Evolutionary conservation across 2,888 invertebrate genomes (phyloP).

Genomic region (Adelphocoris suturalis): DNA sequence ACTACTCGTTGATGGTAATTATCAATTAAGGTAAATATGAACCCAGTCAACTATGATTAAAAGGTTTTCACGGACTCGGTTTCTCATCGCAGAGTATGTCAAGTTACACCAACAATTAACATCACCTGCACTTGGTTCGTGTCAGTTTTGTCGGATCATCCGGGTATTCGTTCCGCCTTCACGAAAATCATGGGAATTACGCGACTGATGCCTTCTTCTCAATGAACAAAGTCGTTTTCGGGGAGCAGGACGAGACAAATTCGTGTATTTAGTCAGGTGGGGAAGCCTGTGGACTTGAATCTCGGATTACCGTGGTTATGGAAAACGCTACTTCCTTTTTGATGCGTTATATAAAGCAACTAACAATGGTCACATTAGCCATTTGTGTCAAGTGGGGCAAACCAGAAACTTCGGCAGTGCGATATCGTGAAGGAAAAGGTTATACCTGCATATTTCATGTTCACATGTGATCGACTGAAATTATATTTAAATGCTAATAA

Average conservation of each 20-base stretch:
- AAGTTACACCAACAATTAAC: no score
- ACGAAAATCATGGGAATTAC: neutral
- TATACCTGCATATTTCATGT: neutral
- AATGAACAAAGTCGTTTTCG: neutral
- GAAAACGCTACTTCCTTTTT: neutral
- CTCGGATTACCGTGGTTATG: constrained; percentile 22
- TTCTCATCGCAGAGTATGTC: no score
- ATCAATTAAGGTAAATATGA: no score
- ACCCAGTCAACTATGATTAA: no score
- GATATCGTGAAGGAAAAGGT: neutral
- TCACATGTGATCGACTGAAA: neutral
- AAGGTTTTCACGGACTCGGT: no score
- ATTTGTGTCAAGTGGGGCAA: constrained; percentile 5
- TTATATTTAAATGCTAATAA: neutral
- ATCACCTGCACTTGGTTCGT: no score
- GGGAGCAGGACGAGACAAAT: neutral
- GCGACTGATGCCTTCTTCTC: neutral
- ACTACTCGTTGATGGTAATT: no score
- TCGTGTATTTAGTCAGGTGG: neutral
- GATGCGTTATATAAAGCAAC: neutral
- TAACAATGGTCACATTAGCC: neutral
- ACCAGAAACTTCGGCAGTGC: neutral
- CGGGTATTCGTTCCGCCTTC: no score
- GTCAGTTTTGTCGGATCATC: no score
- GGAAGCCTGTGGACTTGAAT: neutral